These are phyloP conservation scores for Porites lutea DNA, from an alignment of 64 coral and sea anemone genomes.

Conservation along the genomic window DNA sequence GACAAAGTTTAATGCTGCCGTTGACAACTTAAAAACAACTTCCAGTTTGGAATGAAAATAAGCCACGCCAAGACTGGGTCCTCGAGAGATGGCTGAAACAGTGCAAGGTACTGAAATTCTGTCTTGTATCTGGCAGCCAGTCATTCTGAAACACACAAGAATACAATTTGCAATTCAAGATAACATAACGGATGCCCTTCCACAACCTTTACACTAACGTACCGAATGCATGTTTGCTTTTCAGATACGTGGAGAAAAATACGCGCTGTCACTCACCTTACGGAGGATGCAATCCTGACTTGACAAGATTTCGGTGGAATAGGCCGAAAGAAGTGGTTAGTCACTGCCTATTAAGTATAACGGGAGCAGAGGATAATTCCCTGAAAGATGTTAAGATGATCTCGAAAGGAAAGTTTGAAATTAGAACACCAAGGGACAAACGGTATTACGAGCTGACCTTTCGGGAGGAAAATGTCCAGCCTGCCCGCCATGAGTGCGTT, in stretches of 20 bases:
- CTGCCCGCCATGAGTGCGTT: too few relatives aligned
- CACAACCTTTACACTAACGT: neutral
- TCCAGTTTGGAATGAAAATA: neutral
- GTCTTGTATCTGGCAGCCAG: neutral
- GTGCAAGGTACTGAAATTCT: neutral
- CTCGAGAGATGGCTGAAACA: neutral
- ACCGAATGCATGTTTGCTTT: too few relatives aligned
- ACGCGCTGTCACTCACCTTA: constrained; percentile 2
- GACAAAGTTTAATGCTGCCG: neutral
- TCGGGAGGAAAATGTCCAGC: too few relatives aligned
- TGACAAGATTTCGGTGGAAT: constrained; percentile 4
- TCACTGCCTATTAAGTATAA: too few relatives aligned
- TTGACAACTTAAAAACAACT: neutral
- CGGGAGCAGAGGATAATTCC: too few relatives aligned
- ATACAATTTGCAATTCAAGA: neutral
- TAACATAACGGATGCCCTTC: neutral
- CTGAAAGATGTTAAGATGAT: too few relatives aligned
- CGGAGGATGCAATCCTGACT: neutral
- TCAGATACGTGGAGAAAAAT: constrained; percentile 27
- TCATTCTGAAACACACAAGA: neutral
- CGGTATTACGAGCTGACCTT: too few relatives aligned
- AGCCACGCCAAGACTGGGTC: neutral
- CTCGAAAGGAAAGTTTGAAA: too few relatives aligned
- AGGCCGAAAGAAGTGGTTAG: neutral
- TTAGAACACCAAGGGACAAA: too few relatives aligned